These are phyloP conservation scores for Thalassarche chlororhynchos DNA, from an alignment of 2,113 vertebrate species.

Conservation along the genomic window DNA sequence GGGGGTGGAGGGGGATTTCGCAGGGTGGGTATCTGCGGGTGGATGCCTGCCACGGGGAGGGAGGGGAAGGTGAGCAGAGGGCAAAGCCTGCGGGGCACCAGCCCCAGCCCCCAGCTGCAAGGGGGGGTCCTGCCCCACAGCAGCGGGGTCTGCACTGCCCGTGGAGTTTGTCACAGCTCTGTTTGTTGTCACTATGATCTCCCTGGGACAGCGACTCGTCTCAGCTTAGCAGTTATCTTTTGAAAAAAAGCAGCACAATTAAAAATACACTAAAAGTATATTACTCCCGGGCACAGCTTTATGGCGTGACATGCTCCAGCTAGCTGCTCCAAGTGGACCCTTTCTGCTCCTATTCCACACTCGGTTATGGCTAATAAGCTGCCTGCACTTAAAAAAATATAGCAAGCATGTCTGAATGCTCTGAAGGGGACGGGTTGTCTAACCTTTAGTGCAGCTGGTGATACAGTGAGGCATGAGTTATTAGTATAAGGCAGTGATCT, in stretches of 20 bases:
- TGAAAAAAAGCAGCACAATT: background rate
- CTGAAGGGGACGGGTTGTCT: background rate
- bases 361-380: background rate
- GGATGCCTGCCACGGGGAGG: background rate
- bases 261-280: background rate
- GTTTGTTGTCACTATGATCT: background rate
- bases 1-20: background rate
- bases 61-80: background rate
- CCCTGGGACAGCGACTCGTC: accelerated
- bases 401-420: background rate
- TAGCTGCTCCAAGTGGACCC: background rate
- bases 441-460: background rate
- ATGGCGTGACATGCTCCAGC: accelerated
- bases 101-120: background rate
- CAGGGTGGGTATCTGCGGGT: accelerated
- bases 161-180: background rate
- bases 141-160: background rate
- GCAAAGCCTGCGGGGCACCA: accelerated
- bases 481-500: background rate
- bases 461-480: background rate
- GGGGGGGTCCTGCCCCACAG: background rate
- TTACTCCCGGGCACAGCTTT: background rate
- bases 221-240: background rate
- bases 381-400: background rate
- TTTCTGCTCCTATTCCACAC: background rate